Evolutionary conservation across 2,113 vertebrate genomes (phyloP).

Genomic region (Gorilla gorilla): DNA sequence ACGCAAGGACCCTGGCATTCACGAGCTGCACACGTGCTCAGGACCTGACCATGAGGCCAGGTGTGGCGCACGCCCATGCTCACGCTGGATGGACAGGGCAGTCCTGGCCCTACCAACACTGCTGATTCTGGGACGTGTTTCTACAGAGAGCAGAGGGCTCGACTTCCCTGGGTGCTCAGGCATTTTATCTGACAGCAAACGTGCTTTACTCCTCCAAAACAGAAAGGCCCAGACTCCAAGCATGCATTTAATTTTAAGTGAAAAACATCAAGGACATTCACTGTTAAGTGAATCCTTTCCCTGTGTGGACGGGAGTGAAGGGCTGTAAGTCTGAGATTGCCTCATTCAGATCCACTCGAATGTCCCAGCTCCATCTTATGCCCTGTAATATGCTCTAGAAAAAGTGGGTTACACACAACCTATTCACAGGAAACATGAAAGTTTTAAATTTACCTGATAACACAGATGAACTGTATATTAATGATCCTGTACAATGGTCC

Average conservation of each 20-base stretch:
- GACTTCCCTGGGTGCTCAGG: accelerated
- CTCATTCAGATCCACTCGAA: neutral
- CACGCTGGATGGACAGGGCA: accelerated
- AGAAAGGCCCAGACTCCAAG: no score
- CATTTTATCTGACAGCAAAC: neutral
- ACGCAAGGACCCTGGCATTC: accelerated
- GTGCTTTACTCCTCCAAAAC: no score
- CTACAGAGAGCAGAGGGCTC: neutral
- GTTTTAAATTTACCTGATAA: constrained; percentile 85
- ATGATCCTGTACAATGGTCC: constrained; percentile 82
- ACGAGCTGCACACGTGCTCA: neutral
- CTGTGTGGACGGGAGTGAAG: accelerated
- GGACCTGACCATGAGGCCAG: no score
- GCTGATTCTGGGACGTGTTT: accelerated
- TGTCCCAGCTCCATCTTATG: accelerated
- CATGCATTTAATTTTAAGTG: neutral
- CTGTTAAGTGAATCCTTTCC: neutral
- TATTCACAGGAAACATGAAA: accelerated
- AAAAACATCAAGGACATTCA: neutral
- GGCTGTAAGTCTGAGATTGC: neutral
- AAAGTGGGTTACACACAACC: accelerated
- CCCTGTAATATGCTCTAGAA: accelerated
- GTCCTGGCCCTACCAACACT: accelerated
- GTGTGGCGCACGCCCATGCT: accelerated
- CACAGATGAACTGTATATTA: constrained; percentile 89